Percentiles rank a stretch among this genome's conserved stretches.
phyloP scores from a whole-genome alignment of 1,140 invertebrate genomes.

The Drosophila murphyi region DNA sequence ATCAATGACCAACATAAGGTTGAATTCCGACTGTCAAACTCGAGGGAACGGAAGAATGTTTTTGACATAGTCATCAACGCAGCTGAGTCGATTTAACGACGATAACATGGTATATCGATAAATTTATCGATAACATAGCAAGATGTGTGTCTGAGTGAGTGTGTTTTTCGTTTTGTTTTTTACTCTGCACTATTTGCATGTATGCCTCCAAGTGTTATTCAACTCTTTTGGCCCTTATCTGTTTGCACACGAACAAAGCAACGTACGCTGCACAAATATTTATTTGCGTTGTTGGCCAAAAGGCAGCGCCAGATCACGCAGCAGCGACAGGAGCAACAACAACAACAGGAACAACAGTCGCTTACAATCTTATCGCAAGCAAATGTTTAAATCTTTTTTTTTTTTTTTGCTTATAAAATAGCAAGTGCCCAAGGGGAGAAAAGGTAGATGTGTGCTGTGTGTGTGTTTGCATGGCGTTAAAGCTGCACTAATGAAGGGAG shows the following conservation, averaged over 20 bases:
- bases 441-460: not conserved
- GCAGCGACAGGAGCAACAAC: not conserved
- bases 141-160: not conserved
- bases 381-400: conserved; percentile 37
- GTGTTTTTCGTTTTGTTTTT: too few species aligned
- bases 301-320: conserved; percentile 6
- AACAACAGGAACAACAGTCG: not conserved
- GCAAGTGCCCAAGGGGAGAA: not conserved
- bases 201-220: conserved; percentile 1
- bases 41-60: too few species aligned
- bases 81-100: too few species aligned
- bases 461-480: conserved; percentile 31
- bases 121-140: not conserved
- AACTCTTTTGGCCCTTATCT: conserved; percentile 21
- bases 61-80: too few species aligned
- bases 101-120: too few species aligned
- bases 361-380: conserved; percentile 53
- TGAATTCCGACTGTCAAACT: too few species aligned
- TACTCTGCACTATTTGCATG: not conserved
- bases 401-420: conserved; percentile 30
- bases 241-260: not conserved
- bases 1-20: too few species aligned
- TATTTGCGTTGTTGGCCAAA: conserved; percentile 17
- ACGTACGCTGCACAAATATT: conserved; percentile 25
- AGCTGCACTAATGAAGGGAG: conserved; percentile 45